phyloP scores from a whole-genome alignment of 2,113 vertebrate genomes.

The Motacilla tschutschensis region DNA sequence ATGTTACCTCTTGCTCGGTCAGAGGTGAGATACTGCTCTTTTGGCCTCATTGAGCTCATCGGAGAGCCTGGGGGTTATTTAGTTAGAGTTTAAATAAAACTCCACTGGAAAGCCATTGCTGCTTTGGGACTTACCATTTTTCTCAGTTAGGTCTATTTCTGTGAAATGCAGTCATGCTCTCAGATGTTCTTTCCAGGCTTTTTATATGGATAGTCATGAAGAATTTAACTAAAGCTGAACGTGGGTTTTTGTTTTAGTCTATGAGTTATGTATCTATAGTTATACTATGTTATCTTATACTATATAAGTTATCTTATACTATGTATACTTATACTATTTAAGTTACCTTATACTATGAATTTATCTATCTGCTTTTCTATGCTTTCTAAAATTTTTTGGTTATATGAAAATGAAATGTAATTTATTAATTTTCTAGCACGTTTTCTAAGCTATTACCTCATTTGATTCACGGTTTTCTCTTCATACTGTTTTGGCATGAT shows the following conservation, averaged over 20 bases:
- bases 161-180: neutral
- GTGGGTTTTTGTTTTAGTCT: neutral
- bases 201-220: neutral
- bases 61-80: constrained; percentile 9
- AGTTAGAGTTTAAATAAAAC: constrained; percentile 36
- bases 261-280: too few species aligned
- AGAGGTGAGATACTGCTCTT: constrained; percentile 42
- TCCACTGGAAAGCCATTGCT: constrained; percentile 12
- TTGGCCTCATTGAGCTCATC: constrained; percentile 30
- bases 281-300: too few species aligned
- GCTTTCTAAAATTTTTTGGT: neutral
- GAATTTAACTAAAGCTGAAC: neutral
- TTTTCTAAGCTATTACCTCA: neutral
- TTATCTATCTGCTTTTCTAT: neutral
- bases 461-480: neutral
- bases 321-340: too few species aligned
- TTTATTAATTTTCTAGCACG: neutral
- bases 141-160: neutral
- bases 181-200: neutral
- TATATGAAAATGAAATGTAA: neutral
- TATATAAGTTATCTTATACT: too few species aligned
- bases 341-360: neutral
- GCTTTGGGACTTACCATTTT: neutral
- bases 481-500: neutral
- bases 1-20: neutral